Conservation (phyloP, 2,113 vertebrate genomes). For the Oenanthe melanoleuca region DNA sequence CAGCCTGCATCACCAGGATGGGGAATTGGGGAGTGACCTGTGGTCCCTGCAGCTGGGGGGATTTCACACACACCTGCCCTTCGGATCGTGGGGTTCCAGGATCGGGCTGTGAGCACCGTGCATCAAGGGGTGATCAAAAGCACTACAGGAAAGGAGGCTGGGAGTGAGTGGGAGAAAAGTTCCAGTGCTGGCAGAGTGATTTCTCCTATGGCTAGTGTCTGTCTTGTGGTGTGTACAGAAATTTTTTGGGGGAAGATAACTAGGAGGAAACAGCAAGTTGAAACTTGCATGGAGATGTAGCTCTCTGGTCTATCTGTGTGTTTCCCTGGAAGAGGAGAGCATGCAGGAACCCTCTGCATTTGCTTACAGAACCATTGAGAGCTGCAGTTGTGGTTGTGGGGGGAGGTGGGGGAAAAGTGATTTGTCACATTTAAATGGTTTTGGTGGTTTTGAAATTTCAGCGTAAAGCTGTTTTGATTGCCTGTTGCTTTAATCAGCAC, state of each 20-base stretch:
- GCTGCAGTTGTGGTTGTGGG: not conserved
- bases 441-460: not conserved
- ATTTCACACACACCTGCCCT: accelerated
- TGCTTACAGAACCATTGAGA: not conserved
- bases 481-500: not conserved
- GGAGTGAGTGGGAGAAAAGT: not conserved
- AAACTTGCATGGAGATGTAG: accelerated
- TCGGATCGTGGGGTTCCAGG: accelerated
- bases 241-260: not conserved
- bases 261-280: not conserved
- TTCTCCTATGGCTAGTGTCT: not conserved
- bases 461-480: not conserved
- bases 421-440: not conserved
- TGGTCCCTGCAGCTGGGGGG: accelerated
- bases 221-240: not conserved
- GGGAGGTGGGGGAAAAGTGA: no score
- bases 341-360: not conserved
- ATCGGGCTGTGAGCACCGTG: accelerated
- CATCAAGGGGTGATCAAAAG: not conserved
- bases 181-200: not conserved
- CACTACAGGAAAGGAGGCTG: not conserved
- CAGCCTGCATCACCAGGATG: not conserved
- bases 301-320: not conserved
- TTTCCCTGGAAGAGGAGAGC: not conserved
- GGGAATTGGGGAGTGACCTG: not conserved